Evolutionary conservation across 2,888 invertebrate genomes (phyloP).

Genomic region (Theodoxus fluviatilis): DNA sequence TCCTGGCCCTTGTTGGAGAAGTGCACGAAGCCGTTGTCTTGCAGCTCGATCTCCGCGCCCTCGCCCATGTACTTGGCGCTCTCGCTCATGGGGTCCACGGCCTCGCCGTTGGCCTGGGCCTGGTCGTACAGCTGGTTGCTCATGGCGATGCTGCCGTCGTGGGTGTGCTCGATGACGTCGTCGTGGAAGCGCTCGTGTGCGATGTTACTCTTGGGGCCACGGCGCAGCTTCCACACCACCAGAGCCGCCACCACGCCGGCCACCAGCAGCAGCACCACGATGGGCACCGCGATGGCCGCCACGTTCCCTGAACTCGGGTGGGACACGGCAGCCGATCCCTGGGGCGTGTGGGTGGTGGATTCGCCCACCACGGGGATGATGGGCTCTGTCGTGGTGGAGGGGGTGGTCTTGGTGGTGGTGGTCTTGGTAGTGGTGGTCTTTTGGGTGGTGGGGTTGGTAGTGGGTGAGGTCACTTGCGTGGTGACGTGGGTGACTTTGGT

Average conservation of each 20-base stretch:
- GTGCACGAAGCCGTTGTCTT: slow-evolving; percentile 42
- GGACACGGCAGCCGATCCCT: too few relatives aligned
- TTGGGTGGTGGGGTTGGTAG: slow-evolving; percentile 15
- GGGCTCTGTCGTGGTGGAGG: slow-evolving; percentile 9
- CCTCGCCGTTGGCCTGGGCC: slow-evolving; percentile 31
- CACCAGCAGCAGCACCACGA: slow-evolving; percentile 37
- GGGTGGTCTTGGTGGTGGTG: background rate
- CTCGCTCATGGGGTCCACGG: slow-evolving; percentile 28
- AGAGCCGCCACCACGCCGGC: too few relatives aligned
- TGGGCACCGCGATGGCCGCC: slow-evolving; percentile 39
- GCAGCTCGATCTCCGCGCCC: slow-evolving; percentile 36
- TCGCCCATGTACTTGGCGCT: slow-evolving; percentile 34
- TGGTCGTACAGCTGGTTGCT: slow-evolving; percentile 51
- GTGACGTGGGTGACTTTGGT: slow-evolving; percentile 13
- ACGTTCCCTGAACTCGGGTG: too few relatives aligned
- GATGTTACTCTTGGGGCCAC: slow-evolving; percentile 34
- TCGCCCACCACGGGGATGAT: too few relatives aligned
- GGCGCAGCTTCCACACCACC: too few relatives aligned
- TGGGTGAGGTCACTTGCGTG: slow-evolving; percentile 25
- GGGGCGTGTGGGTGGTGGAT: too few relatives aligned
- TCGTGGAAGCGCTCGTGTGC: slow-evolving; percentile 46
- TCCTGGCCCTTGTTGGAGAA: slow-evolving; percentile 37
- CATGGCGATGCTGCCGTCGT: slow-evolving; percentile 45
- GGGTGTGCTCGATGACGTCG: slow-evolving; percentile 41
- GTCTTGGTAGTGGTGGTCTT: slow-evolving; percentile 19